Conservation (phyloP, 2,113 vertebrate genomes). For the Mesembrinibis cayennensis region DNA sequence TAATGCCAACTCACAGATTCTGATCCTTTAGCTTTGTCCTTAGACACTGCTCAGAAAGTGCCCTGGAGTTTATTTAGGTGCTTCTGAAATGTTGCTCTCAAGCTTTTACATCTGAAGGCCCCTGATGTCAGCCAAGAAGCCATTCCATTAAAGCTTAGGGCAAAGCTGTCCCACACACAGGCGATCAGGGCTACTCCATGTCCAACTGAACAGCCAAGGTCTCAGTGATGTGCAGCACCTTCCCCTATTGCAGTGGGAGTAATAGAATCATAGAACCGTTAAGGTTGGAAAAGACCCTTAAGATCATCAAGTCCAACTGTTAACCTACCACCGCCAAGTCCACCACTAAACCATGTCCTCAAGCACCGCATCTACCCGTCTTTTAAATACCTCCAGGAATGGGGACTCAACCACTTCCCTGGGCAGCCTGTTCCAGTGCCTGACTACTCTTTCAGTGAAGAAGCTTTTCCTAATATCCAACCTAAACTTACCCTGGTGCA, state of each 20-base stretch:
- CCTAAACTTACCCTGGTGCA: too few relatives aligned
- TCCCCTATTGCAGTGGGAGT: accelerated
- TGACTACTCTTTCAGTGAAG: too few relatives aligned
- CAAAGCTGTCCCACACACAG: background rate
- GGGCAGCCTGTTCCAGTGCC: too few relatives aligned
- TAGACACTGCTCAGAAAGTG: background rate
- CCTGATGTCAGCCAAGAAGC: background rate
- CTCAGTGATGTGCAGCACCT: background rate
- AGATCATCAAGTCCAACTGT: too few relatives aligned
- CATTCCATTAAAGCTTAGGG: background rate
- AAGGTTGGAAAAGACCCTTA: too few relatives aligned
- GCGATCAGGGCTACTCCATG: background rate
- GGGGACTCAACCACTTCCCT: too few relatives aligned
- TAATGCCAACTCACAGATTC: background rate
- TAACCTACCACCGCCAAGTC: too few relatives aligned
- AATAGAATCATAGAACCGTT: background rate
- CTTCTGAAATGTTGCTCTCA: background rate
- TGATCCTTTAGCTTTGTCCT: background rate
- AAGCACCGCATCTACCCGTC: too few relatives aligned
- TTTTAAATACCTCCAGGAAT: too few relatives aligned
- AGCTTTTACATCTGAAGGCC: background rate
- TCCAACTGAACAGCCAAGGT: background rate
- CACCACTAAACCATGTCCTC: too few relatives aligned
- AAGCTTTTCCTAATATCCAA: too few relatives aligned
- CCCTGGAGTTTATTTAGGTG: background rate